phyloP scores from a whole-genome alignment of 2,797 vertebrate species.

The Scarus forsteni region DNA sequence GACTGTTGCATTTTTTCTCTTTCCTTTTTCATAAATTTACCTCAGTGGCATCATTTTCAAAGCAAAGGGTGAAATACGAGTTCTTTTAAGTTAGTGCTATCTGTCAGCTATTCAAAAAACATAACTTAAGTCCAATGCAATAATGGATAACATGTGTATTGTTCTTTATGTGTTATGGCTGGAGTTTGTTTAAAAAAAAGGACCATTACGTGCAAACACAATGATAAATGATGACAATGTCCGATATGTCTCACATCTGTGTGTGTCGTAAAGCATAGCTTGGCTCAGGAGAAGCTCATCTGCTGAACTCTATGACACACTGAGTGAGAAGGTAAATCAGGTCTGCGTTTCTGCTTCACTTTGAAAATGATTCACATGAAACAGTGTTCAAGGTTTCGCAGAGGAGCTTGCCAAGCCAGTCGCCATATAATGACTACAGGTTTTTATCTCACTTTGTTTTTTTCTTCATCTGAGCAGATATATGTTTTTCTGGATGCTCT shows the following conservation, averaged over 20 bases:
- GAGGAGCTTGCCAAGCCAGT: no score
- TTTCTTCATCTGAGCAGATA: constrained; percentile 4
- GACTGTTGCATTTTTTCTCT: background rate
- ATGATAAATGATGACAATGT: constrained; percentile 60
- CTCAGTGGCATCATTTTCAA: constrained; percentile 69
- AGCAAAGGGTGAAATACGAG: constrained; percentile 2
- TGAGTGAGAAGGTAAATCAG: constrained; percentile 28
- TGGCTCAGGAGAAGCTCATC: constrained; percentile 48
- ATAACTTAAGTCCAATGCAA: constrained; percentile 25
- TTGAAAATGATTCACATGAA: constrained; percentile 8
- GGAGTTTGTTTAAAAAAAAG: constrained; percentile 61
- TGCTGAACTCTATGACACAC: constrained; percentile 35
- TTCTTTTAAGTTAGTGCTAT: constrained; percentile 24
- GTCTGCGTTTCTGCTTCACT: constrained; percentile 18
- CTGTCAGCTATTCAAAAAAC: constrained; percentile 24
- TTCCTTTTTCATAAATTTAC: background rate
- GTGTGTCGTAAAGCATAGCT: constrained; percentile 48
- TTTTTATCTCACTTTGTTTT: background rate
- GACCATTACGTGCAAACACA: constrained; percentile 61
- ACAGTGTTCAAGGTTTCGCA: background rate
- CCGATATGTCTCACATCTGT: constrained; percentile 59
- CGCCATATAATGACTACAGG: no score
- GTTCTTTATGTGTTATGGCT: constrained; percentile 53
- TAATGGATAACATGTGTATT: constrained; percentile 61
- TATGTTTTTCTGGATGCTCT: constrained; percentile 6